phyloP scores from a whole-genome alignment of 2,113 vertebrate genomes.

The Cryptotis parvus region DNA sequence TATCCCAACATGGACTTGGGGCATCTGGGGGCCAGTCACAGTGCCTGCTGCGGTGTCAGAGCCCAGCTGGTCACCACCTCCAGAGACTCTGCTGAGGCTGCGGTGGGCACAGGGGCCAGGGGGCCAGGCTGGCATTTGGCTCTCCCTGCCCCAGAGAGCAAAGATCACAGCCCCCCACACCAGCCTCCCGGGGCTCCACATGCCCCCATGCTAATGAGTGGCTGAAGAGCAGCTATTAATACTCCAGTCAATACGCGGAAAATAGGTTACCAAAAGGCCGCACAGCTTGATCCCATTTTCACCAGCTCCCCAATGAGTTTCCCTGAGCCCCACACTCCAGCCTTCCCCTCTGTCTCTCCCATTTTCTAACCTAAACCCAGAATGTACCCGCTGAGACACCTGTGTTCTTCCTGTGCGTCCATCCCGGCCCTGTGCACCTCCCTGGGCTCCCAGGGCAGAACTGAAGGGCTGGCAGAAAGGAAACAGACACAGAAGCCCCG shows the following conservation, averaged over 20 bases:
- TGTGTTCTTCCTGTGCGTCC: not conserved
- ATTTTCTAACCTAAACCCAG: not conserved
- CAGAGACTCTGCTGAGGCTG: no score
- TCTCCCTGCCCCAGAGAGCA: not conserved
- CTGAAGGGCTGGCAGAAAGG: not conserved
- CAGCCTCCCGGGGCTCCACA: no score
- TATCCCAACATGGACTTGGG: no score
- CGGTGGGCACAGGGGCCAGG: no score
- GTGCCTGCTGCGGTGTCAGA: no score
- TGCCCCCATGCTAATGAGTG: not conserved
- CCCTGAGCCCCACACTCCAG: no score
- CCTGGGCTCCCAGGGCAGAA: rapidly evolving
- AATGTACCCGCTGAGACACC: no score
- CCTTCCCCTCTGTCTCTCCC: no score
- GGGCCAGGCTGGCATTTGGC: no score
- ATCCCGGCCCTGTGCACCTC: not conserved
- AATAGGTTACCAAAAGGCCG: not conserved
- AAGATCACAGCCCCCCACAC: not conserved
- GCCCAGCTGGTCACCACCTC: no score
- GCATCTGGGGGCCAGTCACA: no score
- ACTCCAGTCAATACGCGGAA: not conserved
- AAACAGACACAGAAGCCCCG: not conserved
- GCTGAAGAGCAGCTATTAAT: not conserved
- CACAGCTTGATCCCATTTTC: not conserved
- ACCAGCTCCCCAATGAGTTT: not conserved